A percentile compares a stretch with the other conserved stretches of the same genome.
Conservation (phyloP, 2,797 vertebrate genomes). For the Dermochelys coriacea region DNA sequence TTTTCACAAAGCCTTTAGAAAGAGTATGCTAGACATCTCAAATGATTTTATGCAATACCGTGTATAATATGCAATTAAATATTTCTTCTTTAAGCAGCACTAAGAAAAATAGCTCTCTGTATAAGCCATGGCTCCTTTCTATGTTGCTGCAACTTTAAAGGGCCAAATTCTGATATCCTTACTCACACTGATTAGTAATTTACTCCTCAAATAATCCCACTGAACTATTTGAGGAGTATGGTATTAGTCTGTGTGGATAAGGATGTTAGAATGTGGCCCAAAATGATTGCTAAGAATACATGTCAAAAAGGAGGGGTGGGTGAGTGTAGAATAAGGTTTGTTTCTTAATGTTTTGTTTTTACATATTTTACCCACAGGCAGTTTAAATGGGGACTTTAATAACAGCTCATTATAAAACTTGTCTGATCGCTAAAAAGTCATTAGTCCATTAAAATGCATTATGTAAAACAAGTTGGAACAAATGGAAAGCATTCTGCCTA, state of each 20-base stretch:
- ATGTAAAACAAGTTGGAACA: accelerated
- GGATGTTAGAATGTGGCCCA: background rate
- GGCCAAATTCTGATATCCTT: background rate
- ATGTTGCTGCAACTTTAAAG: constrained; percentile 6
- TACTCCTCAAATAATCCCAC: background rate
- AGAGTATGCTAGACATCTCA: constrained; percentile 22
- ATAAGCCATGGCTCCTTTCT: background rate
- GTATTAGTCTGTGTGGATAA: background rate
- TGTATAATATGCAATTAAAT: background rate
- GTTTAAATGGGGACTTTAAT: background rate
- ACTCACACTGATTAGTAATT: background rate
- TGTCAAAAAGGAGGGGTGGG: background rate
- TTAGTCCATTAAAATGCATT: accelerated
- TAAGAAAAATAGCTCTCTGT: background rate
- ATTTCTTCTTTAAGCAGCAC: background rate
- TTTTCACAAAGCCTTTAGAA: constrained; percentile 16
- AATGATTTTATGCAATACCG: background rate
- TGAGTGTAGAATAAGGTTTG: background rate
- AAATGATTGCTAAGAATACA: background rate
- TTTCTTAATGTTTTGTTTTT: background rate
- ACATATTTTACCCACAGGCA: background rate
- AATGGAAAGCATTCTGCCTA: background rate
- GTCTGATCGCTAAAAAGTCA: background rate
- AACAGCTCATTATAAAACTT: background rate
- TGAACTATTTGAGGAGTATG: background rate